Conservation (phyloP, 2,797 vertebrate species). For the Furcifer pardalis region DNA sequence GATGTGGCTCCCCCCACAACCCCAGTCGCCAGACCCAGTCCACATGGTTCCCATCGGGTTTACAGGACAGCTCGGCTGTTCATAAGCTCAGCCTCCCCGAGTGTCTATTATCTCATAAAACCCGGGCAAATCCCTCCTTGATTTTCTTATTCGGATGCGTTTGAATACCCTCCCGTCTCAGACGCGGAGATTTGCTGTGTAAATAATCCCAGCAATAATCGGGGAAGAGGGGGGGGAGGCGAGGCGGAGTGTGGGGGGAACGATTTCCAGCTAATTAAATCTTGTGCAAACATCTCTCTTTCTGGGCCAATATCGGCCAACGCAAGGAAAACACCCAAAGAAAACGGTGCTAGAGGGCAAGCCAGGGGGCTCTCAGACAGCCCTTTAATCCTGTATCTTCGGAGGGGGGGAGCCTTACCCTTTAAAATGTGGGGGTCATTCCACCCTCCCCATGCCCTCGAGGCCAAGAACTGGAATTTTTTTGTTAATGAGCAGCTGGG, state of each 20-base stretch:
- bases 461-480: slow-evolving; percentile 94
- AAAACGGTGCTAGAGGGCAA: not conserved
- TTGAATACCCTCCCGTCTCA: slow-evolving; percentile 82
- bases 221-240: too few species aligned
- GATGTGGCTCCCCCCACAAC: not conserved
- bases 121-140: slow-evolving; percentile 75
- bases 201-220: slow-evolving; percentile 92
- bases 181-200: slow-evolving; percentile 86
- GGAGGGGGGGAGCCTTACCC: slow-evolving; percentile 87
- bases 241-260: too few species aligned
- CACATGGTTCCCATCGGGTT: slow-evolving; percentile 53
- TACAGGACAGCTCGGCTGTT: slow-evolving; percentile 34
- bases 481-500: slow-evolving; percentile 99
- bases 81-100: slow-evolving; percentile 22
- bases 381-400: slow-evolving; percentile 95
- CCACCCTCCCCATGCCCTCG: slow-evolving; percentile 79
- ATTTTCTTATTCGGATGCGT: slow-evolving; percentile 77
- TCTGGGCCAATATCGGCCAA: slow-evolving; percentile 84
- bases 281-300: slow-evolving; percentile 92
- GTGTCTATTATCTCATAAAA: slow-evolving; percentile 56
- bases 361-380: slow-evolving; percentile 72
- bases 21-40: not conserved
- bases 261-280: slow-evolving; percentile 99
- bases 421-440: slow-evolving; percentile 89
- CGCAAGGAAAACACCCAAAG: slow-evolving; percentile 82